Evolutionary conservation across 2,113 vertebrate genomes (phyloP).

Genomic region (Scomber japonicus): DNA sequence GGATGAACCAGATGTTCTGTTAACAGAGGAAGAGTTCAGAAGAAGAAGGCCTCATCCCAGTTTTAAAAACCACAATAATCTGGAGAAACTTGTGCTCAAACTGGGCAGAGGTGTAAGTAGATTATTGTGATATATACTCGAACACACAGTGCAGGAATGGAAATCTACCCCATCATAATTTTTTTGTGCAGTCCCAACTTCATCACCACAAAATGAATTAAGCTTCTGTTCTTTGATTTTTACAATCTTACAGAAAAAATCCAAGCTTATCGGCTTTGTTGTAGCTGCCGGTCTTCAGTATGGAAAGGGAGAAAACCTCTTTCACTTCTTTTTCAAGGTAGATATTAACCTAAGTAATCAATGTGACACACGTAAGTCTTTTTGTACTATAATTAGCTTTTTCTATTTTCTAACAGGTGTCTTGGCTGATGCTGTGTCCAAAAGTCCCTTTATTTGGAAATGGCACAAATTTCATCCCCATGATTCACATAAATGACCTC

Average conservation of each 20-base stretch:
- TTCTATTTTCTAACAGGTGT: slow-evolving; percentile 72
- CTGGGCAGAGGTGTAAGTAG: slow-evolving; percentile 89
- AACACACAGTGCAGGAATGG: no score
- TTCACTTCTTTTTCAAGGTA: slow-evolving; percentile 96
- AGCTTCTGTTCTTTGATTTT: slow-evolving; percentile 7
- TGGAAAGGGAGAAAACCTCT: slow-evolving; percentile 89
- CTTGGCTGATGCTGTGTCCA: slow-evolving; percentile 89
- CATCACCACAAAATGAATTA: not conserved
- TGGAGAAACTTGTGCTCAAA: slow-evolving; percentile 91
- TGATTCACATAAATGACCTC: slow-evolving; percentile 93
- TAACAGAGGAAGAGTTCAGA: slow-evolving; percentile 91
- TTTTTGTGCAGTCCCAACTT: no score
- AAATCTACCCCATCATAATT: no score
- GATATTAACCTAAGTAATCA: not conserved
- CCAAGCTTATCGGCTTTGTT: slow-evolving; percentile 87
- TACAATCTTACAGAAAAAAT: slow-evolving; percentile 83
- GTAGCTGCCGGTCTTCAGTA: slow-evolving; percentile 91
- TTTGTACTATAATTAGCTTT: not conserved
- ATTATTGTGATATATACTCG: not conserved
- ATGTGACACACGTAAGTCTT: not conserved
- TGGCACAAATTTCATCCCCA: slow-evolving; percentile 90
- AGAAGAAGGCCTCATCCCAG: slow-evolving; percentile 87
- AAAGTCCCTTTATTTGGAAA: slow-evolving; percentile 89
- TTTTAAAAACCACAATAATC: slow-evolving; percentile 87
- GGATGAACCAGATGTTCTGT: slow-evolving; percentile 85